phyloP scores from a whole-genome alignment of 35 echinoderm and acorn worm species.

The Holothuria glaberrima region DNA sequence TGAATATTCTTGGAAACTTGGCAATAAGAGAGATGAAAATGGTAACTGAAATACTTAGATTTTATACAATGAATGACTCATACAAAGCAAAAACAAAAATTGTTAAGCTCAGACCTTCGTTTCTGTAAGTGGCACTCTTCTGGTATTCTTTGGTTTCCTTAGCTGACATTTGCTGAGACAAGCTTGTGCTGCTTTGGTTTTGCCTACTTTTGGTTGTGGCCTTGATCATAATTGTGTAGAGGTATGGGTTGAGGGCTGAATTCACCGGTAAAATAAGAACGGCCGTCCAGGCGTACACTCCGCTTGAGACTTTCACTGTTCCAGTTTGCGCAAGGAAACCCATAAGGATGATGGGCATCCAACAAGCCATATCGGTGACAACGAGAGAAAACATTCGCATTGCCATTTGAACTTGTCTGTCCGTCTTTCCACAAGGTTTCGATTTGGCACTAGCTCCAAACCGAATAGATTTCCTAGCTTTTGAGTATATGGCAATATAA shows the following conservation, averaged over 20 bases:
- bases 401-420: slow-evolving; percentile 64
- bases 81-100: too few species aligned
- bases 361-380: slow-evolving; percentile 56
- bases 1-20: too few species aligned
- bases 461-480: slow-evolving; percentile 19
- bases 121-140: too few species aligned
- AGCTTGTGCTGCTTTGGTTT: too few species aligned
- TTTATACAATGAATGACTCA: too few species aligned
- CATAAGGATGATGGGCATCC: slow-evolving; percentile 71
- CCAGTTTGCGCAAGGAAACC: slow-evolving; percentile 38
- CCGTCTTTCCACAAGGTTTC: neutral
- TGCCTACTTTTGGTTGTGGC: too few species aligned
- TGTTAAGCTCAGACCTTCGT: too few species aligned
- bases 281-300: slow-evolving; percentile 69
- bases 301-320: neutral
- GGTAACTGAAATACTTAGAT: too few species aligned
- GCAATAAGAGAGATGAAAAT: too few species aligned
- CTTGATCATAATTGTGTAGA: slow-evolving; percentile 53
- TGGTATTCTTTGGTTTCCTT: too few species aligned
- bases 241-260: slow-evolving; percentile 68
- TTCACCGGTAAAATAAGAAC: slow-evolving; percentile 72
- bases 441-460: neutral
- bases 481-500: slow-evolving; percentile 71
- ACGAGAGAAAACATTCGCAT: slow-evolving; percentile 60
- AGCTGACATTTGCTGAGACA: too few species aligned